phyloP scores from a whole-genome alignment of 2,113 vertebrate genomes.

The Odontesthes bonariensis region DNA sequence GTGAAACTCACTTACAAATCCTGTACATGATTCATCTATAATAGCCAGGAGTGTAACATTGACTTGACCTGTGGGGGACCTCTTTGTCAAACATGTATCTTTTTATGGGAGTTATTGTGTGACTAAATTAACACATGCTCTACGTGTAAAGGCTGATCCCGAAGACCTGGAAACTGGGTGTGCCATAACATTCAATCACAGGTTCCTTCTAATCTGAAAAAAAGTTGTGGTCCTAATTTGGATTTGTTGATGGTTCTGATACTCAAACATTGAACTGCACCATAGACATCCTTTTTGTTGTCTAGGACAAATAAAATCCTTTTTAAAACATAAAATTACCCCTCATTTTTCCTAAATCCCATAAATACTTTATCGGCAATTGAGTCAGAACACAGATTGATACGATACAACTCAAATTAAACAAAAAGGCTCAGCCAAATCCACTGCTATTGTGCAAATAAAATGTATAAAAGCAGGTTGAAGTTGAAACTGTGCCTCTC shows the following conservation, averaged over 20 bases:
- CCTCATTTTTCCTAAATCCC: background rate
- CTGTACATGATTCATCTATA: background rate
- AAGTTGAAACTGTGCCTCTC: too few species aligned
- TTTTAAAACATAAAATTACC: background rate
- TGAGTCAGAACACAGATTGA: background rate
- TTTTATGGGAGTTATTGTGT: slow-evolving; percentile 25
- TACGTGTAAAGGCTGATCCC: background rate
- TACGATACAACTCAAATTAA: too few species aligned
- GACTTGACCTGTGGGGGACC: background rate
- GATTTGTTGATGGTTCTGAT: background rate
- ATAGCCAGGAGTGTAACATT: slow-evolving; percentile 6
- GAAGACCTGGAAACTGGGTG: background rate
- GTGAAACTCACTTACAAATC: slow-evolving; percentile 1
- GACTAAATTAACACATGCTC: slow-evolving; percentile 6
- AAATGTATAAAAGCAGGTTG: too few species aligned
- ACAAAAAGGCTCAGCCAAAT: too few species aligned
- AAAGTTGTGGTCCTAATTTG: background rate
- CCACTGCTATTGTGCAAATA: too few species aligned
- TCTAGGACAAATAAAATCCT: background rate
- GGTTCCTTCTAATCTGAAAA: background rate
- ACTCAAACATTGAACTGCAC: background rate
- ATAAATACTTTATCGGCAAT: background rate
- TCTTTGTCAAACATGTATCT: slow-evolving; percentile 4
- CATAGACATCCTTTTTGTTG: background rate
- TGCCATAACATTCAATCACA: background rate